Conservation (phyloP, 2,113 vertebrate genomes). For the Bos indicus region DNA sequence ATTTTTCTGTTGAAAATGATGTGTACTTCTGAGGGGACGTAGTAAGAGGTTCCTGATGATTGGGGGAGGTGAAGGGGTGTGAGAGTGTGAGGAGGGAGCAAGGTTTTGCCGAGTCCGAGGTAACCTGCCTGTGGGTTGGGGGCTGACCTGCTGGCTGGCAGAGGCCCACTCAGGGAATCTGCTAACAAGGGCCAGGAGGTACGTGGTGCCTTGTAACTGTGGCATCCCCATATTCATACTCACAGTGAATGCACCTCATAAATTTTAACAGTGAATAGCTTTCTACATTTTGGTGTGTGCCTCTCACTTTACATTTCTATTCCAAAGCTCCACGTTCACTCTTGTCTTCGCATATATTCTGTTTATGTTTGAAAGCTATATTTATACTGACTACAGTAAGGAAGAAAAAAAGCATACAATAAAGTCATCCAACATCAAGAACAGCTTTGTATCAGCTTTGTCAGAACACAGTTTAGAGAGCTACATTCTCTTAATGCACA, state of each 20-base stretch:
- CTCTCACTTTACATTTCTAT: neutral
- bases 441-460: slow-evolving; percentile 71
- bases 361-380: neutral
- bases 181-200: neutral
- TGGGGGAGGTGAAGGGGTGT: rapidly evolving
- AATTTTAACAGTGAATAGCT: neutral
- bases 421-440: slow-evolving; percentile 59
- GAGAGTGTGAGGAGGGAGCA: neutral
- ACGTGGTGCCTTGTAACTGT: neutral
- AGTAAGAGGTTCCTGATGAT: neutral
- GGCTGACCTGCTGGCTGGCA: neutral
- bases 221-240: too few species aligned
- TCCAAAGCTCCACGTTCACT: neutral
- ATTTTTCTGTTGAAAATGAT: neutral
- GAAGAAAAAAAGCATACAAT: neutral
- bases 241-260: neutral
- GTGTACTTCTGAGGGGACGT: neutral
- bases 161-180: neutral
- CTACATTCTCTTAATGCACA: slow-evolving; percentile 77
- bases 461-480: slow-evolving; percentile 73
- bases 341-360: neutral
- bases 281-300: neutral
- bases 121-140: rapidly evolving
- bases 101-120: neutral
- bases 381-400: slow-evolving; percentile 37